Percentiles rank a stretch among this genome's conserved stretches.
phyloP scores from a whole-genome alignment of 2,797 vertebrate genomes.

The Eulemur rubriventer region DNA sequence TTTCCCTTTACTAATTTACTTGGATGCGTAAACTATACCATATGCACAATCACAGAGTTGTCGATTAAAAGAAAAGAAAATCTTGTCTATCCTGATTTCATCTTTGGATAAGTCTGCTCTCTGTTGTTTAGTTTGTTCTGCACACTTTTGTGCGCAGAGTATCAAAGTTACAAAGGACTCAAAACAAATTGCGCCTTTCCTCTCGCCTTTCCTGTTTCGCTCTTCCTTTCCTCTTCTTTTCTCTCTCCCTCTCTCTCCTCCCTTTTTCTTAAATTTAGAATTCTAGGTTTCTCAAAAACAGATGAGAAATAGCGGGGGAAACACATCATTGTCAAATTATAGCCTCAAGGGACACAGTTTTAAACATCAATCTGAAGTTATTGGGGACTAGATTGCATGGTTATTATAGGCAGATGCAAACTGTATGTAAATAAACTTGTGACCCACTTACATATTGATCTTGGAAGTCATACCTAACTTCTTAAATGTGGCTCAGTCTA shows the following conservation, averaged over 20 bases:
- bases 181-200: background rate
- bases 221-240: background rate
- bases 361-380: conserved; percentile 48
- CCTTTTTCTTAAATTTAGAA: background rate
- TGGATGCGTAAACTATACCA: background rate
- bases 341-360: background rate
- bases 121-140: background rate
- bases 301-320: background rate
- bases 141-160: background rate
- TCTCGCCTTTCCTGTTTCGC: background rate
- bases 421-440: conserved; percentile 53
- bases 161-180: background rate
- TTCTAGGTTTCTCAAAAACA: background rate
- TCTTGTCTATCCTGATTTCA: background rate
- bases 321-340: conserved; percentile 21
- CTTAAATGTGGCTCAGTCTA: background rate
- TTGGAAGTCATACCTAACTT: conserved; percentile 54
- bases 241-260: background rate
- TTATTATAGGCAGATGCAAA: conserved; percentile 43
- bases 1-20: background rate
- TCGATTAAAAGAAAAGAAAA: background rate
- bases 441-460: conserved; percentile 45
- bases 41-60: background rate
- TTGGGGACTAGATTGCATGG: background rate
- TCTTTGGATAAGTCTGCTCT: background rate